A percentile compares a stretch with the other conserved stretches of the same genome.
phyloP scores from a whole-genome alignment of 2,888 invertebrate genomes.

The Meiosimyza platycephala region DNA sequence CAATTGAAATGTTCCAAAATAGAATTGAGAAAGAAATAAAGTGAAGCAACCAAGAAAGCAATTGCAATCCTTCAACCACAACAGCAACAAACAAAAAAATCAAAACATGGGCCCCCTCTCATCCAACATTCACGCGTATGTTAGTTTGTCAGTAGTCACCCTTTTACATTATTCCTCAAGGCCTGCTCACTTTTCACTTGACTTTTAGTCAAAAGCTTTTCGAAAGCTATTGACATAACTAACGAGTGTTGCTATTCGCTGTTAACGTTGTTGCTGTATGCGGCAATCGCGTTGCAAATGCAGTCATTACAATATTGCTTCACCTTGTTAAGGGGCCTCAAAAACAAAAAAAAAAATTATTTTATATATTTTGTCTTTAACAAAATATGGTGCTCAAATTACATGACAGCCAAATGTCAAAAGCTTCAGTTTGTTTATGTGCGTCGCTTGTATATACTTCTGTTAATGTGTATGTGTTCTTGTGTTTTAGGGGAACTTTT shows the following conservation, averaged over 20 bases:
- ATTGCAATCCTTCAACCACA: no score
- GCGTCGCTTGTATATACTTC: not conserved
- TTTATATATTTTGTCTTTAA: not conserved
- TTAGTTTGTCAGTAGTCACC: no score
- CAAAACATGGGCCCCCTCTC: no score
- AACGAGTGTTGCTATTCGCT: slow-evolving; percentile 15
- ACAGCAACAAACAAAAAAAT: slow-evolving; percentile 3
- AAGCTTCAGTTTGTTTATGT: slow-evolving; percentile 6
- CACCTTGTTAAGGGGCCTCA: not conserved
- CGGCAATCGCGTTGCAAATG: not conserved
- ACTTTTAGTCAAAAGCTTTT: no score
- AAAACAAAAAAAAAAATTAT: not conserved
- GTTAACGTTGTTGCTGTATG: not conserved
- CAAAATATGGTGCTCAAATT: slow-evolving; percentile 6
- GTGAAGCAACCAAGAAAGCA: no score
- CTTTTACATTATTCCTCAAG: no score
- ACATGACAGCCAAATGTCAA: slow-evolving; percentile 32
- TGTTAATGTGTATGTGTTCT: slow-evolving; percentile 28
- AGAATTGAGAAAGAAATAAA: no score
- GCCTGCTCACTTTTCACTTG: no score
- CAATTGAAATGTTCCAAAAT: no score
- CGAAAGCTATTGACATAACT: slow-evolving; percentile 1
- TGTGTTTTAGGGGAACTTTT: slow-evolving; percentile 8
- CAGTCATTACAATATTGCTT: not conserved
- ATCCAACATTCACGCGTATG: no score